phyloP scores from a whole-genome alignment of 2,113 vertebrate species.

The Formicarius rufipectus region DNA sequence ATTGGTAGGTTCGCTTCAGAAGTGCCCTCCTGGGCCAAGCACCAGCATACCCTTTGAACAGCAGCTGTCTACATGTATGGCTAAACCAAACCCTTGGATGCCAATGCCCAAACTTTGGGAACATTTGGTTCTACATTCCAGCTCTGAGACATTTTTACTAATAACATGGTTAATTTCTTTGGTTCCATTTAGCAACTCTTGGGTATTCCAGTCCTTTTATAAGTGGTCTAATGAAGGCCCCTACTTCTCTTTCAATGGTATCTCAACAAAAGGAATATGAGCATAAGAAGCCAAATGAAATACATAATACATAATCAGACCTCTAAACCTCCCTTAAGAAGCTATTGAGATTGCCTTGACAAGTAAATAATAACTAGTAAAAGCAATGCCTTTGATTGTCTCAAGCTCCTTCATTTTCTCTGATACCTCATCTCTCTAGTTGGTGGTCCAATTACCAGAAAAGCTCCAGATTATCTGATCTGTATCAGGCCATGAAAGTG shows the following conservation, averaged over 20 bases:
- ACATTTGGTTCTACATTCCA: background rate
- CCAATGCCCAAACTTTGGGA: background rate
- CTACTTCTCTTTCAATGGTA: background rate
- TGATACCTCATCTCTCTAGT: background rate
- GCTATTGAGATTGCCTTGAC: background rate
- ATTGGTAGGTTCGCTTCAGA: background rate
- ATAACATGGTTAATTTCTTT: background rate
- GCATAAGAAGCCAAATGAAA: background rate
- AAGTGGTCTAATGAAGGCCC: background rate
- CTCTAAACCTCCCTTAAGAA: background rate
- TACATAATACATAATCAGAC: background rate
- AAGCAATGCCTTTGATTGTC: background rate
- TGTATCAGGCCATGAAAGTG: background rate
- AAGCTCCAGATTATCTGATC: background rate
- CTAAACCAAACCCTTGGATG: background rate
- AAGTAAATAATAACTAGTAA: background rate
- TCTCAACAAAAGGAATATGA: background rate
- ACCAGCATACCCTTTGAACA: background rate
- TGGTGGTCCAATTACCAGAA: background rate
- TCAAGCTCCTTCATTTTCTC: background rate
- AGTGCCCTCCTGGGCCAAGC: background rate
- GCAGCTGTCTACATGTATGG: background rate
- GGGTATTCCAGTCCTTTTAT: background rate
- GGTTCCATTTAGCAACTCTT: background rate
- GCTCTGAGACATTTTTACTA: background rate